Base-by-base conservation (phyloP, 2,113 vertebrate species). In the Tyto alba region DNA sequence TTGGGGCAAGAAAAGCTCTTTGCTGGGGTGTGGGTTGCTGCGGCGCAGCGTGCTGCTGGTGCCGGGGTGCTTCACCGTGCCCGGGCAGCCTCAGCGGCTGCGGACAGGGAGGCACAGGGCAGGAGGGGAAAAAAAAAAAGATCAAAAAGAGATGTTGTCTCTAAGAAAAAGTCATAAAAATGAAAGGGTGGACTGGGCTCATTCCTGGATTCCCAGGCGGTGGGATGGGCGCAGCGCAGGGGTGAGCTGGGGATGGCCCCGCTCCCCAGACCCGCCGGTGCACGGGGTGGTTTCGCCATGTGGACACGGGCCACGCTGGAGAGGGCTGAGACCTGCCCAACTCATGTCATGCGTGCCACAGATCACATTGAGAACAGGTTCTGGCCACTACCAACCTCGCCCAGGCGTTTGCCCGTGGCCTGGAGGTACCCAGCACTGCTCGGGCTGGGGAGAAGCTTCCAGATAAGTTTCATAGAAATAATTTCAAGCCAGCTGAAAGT, bases 291-390 rank as follows among this genome's bases (percentile, higher is more conserved):
- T 38, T 57, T 71, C 32, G 1, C 8, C 27, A 43, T 6, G 0
- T 1, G 59, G 79, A 2, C 19, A 1, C 3, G 1, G 27, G 23
- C 13, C 36, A 1, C 3, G 1, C 2, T 3, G 41, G 30, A 34
- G 21, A 63, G n/a, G 23, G 7, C 75, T 38, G 88, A 67, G 90
- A 50, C 52, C 63, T 48, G 27, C 53, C 50, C 59, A 18, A 7
- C 82, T 86, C 50, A 0, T 43, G 20, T 17, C 75, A 13, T 5
- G 4, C 9, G 7, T 21, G 52, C 10, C 20, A 2, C 22, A 6
- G 23, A 12, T 17, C 19, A 1, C 14, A 10, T 1, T 13, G 16
- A 40, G 47, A 59, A 77, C 43, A 45, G 55, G 22, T 66, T 34
- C 40, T 1, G 1, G 26, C 47, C 19, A 3, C 11, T 13, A 2